A percentile compares a stretch with the other conserved stretches of the same genome.
Evolutionary conservation across 2,113 vertebrate species (phyloP).

Genomic region (Lutjanus erythropterus): DNA sequence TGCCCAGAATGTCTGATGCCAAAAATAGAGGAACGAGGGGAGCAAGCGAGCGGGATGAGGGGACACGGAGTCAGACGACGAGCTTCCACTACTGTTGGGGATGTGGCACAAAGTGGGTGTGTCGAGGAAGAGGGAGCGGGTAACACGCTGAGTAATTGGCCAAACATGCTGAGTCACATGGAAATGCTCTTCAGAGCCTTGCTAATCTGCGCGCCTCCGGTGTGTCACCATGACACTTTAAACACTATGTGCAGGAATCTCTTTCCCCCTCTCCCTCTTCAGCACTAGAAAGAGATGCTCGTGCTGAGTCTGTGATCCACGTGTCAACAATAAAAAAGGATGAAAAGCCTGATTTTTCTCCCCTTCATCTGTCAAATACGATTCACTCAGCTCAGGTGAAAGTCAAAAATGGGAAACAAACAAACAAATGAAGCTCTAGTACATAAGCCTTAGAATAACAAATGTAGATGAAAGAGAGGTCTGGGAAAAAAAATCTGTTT

Average conservation of each 20-base stretch:
- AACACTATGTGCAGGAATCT: conserved; percentile 50
- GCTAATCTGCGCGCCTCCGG: conserved; percentile 53
- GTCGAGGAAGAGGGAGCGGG: conserved; percentile 34
- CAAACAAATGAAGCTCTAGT: conserved; percentile 31
- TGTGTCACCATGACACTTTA: conserved; percentile 64
- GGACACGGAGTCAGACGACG: conserved; percentile 58
- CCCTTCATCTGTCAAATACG: conserved; percentile 26
- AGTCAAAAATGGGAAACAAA: conserved; percentile 31
- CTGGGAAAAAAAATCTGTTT: neutral
- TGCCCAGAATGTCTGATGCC: conserved; percentile 85
- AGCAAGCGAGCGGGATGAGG: conserved; percentile 43
- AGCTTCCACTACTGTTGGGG: conserved; percentile 49
- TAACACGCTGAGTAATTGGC: conserved; percentile 70
- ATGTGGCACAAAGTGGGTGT: conserved; percentile 69
- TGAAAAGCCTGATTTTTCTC: conserved; percentile 21
- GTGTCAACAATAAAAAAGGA: conserved; percentile 62
- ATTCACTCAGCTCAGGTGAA: conserved; percentile 32
- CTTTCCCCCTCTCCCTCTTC: conserved; percentile 16
- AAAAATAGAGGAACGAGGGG: conserved; percentile 73
- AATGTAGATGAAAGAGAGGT: conserved; percentile 5
- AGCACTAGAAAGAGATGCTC: conserved; percentile 17
- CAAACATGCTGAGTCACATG: conserved; percentile 77
- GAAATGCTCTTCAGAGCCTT: conserved; percentile 50
- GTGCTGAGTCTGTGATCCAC: conserved; percentile 53
- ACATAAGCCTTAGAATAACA: conserved; percentile 19